Evolutionary conservation across 2,797 vertebrate genomes (phyloP).

Genomic region (Hybognathus amarus): DNA sequence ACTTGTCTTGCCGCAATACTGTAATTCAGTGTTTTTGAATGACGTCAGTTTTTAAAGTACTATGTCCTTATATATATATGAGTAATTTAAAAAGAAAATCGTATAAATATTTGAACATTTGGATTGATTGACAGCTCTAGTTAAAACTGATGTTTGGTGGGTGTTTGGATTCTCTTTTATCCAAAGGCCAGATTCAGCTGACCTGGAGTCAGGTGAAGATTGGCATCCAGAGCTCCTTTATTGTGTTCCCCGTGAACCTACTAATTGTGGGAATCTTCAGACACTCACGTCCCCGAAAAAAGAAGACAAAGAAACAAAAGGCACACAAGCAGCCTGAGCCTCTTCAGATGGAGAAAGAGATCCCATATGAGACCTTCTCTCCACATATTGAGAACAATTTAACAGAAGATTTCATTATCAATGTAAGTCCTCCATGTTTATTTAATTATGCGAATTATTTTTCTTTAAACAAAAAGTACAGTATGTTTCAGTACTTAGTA

Average conservation of each 20-base stretch:
- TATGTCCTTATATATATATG: neutral
- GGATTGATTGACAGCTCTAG: neutral
- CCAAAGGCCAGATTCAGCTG: constrained; percentile 90
- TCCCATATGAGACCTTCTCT: constrained; percentile 58
- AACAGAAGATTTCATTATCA: constrained; percentile 85
- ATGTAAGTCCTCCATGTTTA: constrained; percentile 71
- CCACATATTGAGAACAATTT: constrained; percentile 73
- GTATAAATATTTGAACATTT: neutral
- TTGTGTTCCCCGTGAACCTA: constrained; percentile 97
- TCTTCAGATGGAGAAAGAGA: constrained; percentile 72
- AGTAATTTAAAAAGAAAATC: neutral
- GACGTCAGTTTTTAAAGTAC: neutral
- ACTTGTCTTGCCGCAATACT: neutral
- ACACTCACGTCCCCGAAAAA: constrained; percentile 75
- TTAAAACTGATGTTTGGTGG: neutral
- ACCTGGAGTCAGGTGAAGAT: constrained; percentile 97
- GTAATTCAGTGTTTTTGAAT: neutral
- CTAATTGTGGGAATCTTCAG: constrained; percentile 96
- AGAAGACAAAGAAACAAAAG: constrained; percentile 49
- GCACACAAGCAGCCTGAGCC: constrained; percentile 61
- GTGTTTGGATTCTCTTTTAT: constrained; percentile 15
- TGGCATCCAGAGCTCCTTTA: constrained; percentile 92
- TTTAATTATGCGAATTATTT: neutral
- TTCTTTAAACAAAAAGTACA: neutral
- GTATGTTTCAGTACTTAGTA: neutral